A percentile compares a stretch with the other conserved stretches of the same genome.
Conservation (phyloP, 2,113 vertebrate species). For the Anser cygnoides region DNA sequence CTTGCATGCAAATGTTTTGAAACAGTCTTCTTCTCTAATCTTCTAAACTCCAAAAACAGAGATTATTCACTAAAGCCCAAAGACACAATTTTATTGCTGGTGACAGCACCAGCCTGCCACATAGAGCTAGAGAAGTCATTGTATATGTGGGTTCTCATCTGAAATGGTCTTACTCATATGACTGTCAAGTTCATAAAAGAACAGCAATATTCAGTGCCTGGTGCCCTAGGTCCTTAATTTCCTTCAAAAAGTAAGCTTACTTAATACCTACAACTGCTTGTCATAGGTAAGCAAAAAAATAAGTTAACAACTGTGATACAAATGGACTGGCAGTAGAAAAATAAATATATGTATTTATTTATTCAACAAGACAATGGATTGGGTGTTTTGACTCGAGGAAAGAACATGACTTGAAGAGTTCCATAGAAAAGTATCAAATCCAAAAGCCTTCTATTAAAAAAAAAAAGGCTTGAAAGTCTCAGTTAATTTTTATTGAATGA, state of each 20-base stretch:
- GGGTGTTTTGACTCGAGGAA: neutral
- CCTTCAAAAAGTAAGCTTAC: neutral
- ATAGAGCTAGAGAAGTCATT: neutral
- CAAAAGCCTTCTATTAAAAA: neutral
- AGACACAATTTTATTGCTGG: neutral
- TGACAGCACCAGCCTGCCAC: neutral
- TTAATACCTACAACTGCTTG: no score
- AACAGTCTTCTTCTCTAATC: neutral
- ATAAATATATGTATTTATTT: neutral
- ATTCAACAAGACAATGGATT: neutral
- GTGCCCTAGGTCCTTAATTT: neutral
- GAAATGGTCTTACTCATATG: neutral
- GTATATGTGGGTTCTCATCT: neutral
- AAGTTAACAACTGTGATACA: neutral
- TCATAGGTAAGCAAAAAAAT: neutral
- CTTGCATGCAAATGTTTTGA: neutral
- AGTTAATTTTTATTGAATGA: constrained; percentile 18
- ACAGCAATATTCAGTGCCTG: neutral
- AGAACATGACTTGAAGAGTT: neutral
- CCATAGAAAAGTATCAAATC: neutral
- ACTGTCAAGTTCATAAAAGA: neutral
- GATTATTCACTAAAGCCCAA: neutral
- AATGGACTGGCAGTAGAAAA: neutral
- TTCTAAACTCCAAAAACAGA: neutral
- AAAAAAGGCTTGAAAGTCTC: neutral